Percentiles rank a stretch among this genome's conserved stretches.
phyloP scores from a whole-genome alignment of 2,888 invertebrate species.

The Tetheella fluctuosa region DNA sequence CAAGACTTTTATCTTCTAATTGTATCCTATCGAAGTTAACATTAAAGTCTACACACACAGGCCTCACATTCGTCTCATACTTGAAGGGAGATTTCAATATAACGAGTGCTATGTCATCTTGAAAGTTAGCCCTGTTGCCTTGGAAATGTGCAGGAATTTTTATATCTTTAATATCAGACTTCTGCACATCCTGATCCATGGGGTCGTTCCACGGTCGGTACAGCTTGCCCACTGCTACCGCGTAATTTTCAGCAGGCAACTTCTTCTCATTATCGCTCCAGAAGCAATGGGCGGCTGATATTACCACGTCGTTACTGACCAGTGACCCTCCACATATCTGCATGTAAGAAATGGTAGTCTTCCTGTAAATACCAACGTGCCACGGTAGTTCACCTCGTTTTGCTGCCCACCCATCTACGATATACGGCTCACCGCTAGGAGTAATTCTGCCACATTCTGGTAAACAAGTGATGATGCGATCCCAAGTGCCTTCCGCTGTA shows the following conservation, averaged over 20 bases:
- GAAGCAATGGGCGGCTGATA: conserved; percentile 73
- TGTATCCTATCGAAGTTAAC: conserved; percentile 46
- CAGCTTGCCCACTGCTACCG: conserved; percentile 64
- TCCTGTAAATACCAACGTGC: conserved; percentile 82
- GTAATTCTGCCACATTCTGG: conserved; percentile 42
- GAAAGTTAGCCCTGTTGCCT: conserved; percentile 78
- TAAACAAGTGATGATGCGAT: conserved; percentile 47
- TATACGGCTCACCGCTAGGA: not conserved
- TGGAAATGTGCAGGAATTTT: conserved; percentile 71
- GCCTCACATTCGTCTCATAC: conserved; percentile 69
- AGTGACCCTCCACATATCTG: conserved; percentile 84
- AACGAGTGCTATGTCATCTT: conserved; percentile 83
- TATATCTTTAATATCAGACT: conserved; percentile 64
- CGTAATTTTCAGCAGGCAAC: conserved; percentile 47
- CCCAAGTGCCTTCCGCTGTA: conserved; percentile 49
- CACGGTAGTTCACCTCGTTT: conserved; percentile 76
- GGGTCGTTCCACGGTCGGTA: conserved; percentile 58
- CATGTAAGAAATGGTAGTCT: conserved; percentile 61
- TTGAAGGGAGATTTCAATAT: conserved; percentile 61
- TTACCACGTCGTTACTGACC: conserved; percentile 56
- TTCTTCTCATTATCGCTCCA: conserved; percentile 47
- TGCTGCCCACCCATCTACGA: conserved; percentile 43
- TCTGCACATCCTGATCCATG: conserved; percentile 46
- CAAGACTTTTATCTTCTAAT: conserved; percentile 25
- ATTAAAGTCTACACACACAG: conserved; percentile 79